phyloP scores from a whole-genome alignment of 2,113 vertebrate species.

The Heterochromis multidens region DNA sequence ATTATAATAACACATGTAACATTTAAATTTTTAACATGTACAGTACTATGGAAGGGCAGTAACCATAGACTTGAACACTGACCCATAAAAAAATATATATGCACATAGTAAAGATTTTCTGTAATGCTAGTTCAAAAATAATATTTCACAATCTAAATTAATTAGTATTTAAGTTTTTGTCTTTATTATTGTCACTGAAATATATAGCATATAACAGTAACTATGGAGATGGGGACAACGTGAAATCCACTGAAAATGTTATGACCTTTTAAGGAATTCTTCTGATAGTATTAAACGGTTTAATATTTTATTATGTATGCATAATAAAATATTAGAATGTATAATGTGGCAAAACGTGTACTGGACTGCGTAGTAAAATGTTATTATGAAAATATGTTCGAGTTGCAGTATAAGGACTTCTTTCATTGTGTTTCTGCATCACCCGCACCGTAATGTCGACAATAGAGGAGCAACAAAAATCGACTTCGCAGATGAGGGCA shows the following conservation, averaged over 20 bases:
- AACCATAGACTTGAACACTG: neutral
- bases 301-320: neutral
- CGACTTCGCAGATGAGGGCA: neutral
- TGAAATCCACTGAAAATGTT: neutral
- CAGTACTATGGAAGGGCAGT: accelerated
- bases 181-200: neutral
- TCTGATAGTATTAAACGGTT: neutral
- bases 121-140: neutral
- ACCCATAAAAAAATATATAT: accelerated
- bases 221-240: neutral
- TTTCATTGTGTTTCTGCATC: neutral
- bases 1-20: neutral
- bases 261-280: neutral
- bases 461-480: neutral
- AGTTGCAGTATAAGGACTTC: neutral
- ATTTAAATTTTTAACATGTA: no score
- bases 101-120: neutral
- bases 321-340: neutral
- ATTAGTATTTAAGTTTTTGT: neutral
- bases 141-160: neutral
- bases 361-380: neutral
- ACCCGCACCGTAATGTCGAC: neutral
- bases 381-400: neutral
- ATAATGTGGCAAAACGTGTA: neutral
- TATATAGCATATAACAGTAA: neutral